A percentile compares a stretch with the other conserved stretches of the same genome.
Conservation (phyloP, 2,888 invertebrate species). For the Selenia dentaria region DNA sequence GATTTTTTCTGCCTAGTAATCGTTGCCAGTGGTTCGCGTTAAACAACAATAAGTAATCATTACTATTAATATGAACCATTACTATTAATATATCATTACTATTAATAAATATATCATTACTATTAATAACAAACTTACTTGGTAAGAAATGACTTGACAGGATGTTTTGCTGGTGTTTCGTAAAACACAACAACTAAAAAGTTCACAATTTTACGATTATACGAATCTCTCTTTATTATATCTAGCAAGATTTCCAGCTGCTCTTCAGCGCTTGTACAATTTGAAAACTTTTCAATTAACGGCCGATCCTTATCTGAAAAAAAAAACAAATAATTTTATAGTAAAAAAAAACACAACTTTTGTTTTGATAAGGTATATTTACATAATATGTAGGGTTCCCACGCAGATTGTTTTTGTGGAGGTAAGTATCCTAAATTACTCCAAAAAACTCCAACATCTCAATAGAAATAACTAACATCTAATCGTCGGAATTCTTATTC, state of each 20-base stretch:
- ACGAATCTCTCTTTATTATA: conserved; percentile 37
- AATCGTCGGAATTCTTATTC: too few species aligned
- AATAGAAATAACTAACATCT: too few species aligned
- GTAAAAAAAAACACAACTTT: too few species aligned
- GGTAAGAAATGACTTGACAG: conserved; percentile 65
- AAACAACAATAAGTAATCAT: not conserved
- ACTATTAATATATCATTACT: not conserved
- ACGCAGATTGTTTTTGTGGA: too few species aligned
- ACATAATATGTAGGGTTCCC: too few species aligned
- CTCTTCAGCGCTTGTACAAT: conserved; percentile 50
- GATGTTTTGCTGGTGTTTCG: conserved; percentile 66
- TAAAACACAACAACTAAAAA: conserved; percentile 60
- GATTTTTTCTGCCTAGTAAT: too few species aligned
- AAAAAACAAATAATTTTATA: conserved; percentile 3
- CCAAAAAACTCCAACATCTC: too few species aligned
- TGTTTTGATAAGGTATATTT: too few species aligned
- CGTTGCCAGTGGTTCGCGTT: too few species aligned
- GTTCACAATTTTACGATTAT: conserved; percentile 33
- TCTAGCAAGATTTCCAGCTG: conserved; percentile 57
- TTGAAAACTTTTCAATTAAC: conserved; percentile 41
- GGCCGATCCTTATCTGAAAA: conserved; percentile 40
- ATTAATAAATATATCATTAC: not conserved
- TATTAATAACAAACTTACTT: too few species aligned
- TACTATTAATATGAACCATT: not conserved
- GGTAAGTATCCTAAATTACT: too few species aligned